phyloP scores from a whole-genome alignment of 92 coral and sea anemone species.

The Palythoa caribaeorum region DNA sequence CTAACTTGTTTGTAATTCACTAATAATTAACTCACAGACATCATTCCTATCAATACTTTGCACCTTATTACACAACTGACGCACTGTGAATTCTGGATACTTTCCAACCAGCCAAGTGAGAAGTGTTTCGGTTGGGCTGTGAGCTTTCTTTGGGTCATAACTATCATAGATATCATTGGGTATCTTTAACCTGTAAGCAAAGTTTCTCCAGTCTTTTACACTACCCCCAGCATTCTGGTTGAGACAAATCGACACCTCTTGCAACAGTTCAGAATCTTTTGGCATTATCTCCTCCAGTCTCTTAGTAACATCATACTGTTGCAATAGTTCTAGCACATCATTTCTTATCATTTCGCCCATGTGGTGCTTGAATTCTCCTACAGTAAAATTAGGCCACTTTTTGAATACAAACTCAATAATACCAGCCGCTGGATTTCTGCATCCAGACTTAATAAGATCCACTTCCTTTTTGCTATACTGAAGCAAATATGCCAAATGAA shows the following conservation, averaged over 20 bases:
- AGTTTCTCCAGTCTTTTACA: conserved; percentile 27
- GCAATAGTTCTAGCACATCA: conserved; percentile 11
- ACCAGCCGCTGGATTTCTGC: conserved; percentile 16
- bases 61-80: neutral
- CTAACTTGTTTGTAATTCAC: neutral
- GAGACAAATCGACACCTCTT: conserved; percentile 20
- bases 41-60: conserved; percentile 48
- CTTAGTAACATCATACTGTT: neutral
- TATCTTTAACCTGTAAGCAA: conserved; percentile 24
- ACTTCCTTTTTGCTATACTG: neutral
- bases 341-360: neutral
- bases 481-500: conserved; percentile 11
- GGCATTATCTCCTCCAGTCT: conserved; percentile 19
- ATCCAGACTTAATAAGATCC: neutral
- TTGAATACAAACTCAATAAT: conserved; percentile 15
- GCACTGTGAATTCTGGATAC: conserved; percentile 28
- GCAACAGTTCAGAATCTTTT: conserved; percentile 34
- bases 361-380: neutral
- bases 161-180: neutral
- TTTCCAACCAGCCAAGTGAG: conserved; percentile 33
- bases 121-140: conserved; percentile 44
- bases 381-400: neutral
- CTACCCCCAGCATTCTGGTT: conserved; percentile 26
- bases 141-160: conserved; percentile 16
- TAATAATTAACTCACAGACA: conserved; percentile 7